Evolutionary conservation across 2,888 invertebrate species (phyloP).

Genomic region (Dynastes grantii): DNA sequence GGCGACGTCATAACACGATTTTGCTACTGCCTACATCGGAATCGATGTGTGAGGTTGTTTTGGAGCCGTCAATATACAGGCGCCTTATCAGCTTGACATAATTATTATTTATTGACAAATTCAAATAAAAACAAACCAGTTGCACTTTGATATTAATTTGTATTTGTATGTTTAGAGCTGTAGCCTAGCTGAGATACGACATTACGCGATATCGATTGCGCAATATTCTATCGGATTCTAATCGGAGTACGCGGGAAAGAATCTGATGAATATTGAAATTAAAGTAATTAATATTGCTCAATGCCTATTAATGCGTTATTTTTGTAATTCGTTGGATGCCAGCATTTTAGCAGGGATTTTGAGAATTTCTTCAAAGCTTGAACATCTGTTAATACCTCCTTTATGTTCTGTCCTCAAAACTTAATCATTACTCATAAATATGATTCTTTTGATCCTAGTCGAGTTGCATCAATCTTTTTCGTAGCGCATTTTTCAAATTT

Average conservation of each 20-base stretch:
- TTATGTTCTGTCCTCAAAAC: background rate
- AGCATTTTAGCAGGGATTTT: too few species aligned
- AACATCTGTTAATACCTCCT: background rate
- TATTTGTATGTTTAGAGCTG: background rate
- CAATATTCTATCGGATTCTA: background rate
- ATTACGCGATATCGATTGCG: background rate
- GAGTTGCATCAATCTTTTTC: background rate
- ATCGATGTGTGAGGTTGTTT: slow-evolving; percentile 49
- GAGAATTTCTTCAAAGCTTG: background rate
- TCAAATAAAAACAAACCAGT: slow-evolving; percentile 56
- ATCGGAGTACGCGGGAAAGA: too few species aligned
- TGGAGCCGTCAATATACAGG: slow-evolving; percentile 25
- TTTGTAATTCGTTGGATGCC: too few species aligned
- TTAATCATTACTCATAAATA: background rate
- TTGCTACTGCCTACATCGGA: slow-evolving; percentile 42
- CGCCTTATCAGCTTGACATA: slow-evolving; percentile 59
- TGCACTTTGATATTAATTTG: slow-evolving; percentile 50
- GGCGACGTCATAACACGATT: background rate
- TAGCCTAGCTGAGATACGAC: background rate
- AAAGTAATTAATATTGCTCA: too few species aligned
- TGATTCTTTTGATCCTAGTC: background rate
- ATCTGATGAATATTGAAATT: too few species aligned
- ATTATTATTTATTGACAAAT: slow-evolving; percentile 60
- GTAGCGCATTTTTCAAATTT: slow-evolving; percentile 3
- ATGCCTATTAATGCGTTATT: too few species aligned